Evolutionary conservation across 2,113 vertebrate genomes (phyloP), one percentile per base, ranked within the genome.

Genomic region (Phylloscopus trochilus): DNA sequence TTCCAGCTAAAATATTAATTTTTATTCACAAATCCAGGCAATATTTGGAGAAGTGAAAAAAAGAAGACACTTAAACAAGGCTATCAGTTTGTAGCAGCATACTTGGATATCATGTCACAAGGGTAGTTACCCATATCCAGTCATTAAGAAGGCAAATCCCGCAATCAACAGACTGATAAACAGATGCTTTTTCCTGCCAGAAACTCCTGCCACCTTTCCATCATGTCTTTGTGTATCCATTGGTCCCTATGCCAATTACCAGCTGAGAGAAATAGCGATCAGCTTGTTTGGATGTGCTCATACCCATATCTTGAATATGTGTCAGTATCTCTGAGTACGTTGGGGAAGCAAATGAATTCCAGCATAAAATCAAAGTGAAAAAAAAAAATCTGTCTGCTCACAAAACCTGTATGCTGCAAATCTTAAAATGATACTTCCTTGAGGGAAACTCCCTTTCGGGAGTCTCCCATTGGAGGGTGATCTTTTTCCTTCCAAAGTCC

Each of bases 271-370:
- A 70, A 28, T 5, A 64, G 14, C 7, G 11, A 30, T 85, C 35
- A 37, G 1, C 19, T 84, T 39, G 14, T 46, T 46, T 63, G 47
- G 13, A 16, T 39, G 30, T 41, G 21, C 37, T 69, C 24, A 9
- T 41, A 44, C 4, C 2, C 30, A 35, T 13, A 37, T 22, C 21
- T 41, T 28, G n/a, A 33, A 33, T 41, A 56, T 6, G 23, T 22
- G 8, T 41, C 44, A 21, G 3, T 17, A 56, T 24, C 14, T 64
- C 35, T 47, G 27, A 55, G 4, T 15, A 49, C 0, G 0, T 58
- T 30, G 46, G 31, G 27, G 43, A 24, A 89, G 26, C 16, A 87
- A 73, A 58, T n/a, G 13, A 49, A 53, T 58, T 73, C 11, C 64
- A 87, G 24, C 6, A 37, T 20, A 11, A 87, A 86, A 83, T 49